Percentiles rank a stretch among this genome's conserved stretches.
phyloP scores from a whole-genome alignment of 2,113 vertebrate genomes.

The Holacanthus passer region DNA sequence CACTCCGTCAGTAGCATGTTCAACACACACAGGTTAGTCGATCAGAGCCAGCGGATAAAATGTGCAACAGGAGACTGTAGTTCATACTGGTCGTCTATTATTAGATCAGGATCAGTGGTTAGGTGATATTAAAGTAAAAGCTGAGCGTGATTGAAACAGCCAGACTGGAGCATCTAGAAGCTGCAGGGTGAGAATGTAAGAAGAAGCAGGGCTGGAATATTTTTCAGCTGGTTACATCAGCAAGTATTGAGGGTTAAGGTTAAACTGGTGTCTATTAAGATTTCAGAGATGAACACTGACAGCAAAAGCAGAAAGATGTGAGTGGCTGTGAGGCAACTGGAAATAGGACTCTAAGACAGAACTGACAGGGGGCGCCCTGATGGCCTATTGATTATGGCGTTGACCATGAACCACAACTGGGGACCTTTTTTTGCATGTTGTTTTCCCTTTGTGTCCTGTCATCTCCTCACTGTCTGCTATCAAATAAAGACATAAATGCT shows the following conservation, averaged over 20 bases:
- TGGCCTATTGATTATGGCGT: background rate
- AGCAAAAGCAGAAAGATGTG: background rate
- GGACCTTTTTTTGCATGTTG: background rate
- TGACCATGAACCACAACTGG: background rate
- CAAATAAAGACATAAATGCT: background rate
- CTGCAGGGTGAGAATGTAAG: background rate
- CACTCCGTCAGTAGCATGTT: background rate
- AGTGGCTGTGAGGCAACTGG: background rate
- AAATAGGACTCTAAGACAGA: no score
- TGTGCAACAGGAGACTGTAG: conserved; percentile 17
- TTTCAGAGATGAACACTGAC: background rate
- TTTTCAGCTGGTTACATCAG: background rate
- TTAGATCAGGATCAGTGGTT: conserved; percentile 6
- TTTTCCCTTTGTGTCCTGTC: background rate
- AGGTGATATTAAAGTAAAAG: conserved; percentile 12
- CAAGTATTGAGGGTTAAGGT: background rate
- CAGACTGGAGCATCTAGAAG: conserved; percentile 31
- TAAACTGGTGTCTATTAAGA: background rate
- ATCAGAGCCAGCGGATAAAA: background rate
- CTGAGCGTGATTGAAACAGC: background rate
- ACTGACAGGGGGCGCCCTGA: no score
- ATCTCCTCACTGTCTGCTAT: background rate
- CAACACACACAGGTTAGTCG: conserved; percentile 1
- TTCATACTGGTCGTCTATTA: conserved; percentile 5
- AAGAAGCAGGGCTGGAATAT: background rate